Percentiles rank a stretch among this genome's conserved stretches.
These are phyloP conservation scores for Seira ritae DNA, from an alignment of 2,888 invertebrate species.

Conservation along the genomic window DNA sequence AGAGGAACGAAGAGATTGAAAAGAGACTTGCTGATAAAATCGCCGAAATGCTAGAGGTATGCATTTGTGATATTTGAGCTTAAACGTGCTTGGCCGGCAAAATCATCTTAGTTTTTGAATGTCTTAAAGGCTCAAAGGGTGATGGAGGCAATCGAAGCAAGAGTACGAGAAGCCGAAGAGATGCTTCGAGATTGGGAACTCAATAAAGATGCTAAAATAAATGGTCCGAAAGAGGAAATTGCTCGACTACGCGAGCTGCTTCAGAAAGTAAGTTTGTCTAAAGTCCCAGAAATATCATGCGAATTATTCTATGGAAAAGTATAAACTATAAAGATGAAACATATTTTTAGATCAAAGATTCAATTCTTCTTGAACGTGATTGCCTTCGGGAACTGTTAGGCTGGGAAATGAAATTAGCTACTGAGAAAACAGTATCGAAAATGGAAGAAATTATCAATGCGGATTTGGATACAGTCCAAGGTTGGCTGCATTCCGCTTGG, in stretches of 20 bases:
- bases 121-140: constrained; percentile 42
- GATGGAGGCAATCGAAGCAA: constrained; percentile 59
- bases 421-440: constrained; percentile 63
- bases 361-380: constrained; percentile 67
- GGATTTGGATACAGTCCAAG: constrained; percentile 69
- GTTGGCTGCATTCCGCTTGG: constrained; percentile 70
- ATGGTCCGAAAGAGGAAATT: constrained; percentile 65
- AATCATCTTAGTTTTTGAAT: neutral
- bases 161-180: constrained; percentile 60
- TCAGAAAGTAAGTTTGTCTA: constrained; percentile 44
- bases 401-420: constrained; percentile 71
- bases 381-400: constrained; percentile 63
- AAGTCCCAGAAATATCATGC: too few relatives aligned
- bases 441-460: constrained; percentile 69
- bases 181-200: constrained; percentile 66
- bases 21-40: constrained; percentile 64
- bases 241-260: constrained; percentile 55
- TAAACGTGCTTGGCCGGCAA: neutral
- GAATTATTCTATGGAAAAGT: neutral
- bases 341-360: constrained; percentile 63
- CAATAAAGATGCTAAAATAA: constrained; percentile 64
- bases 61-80: neutral
- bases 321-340: neutral
- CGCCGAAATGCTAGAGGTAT: constrained; percentile 68
- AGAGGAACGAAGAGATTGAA: constrained; percentile 67